Evolutionary conservation across 1,140 invertebrate genomes (phyloP).

Genomic region (Trichonephila inaurata): DNA sequence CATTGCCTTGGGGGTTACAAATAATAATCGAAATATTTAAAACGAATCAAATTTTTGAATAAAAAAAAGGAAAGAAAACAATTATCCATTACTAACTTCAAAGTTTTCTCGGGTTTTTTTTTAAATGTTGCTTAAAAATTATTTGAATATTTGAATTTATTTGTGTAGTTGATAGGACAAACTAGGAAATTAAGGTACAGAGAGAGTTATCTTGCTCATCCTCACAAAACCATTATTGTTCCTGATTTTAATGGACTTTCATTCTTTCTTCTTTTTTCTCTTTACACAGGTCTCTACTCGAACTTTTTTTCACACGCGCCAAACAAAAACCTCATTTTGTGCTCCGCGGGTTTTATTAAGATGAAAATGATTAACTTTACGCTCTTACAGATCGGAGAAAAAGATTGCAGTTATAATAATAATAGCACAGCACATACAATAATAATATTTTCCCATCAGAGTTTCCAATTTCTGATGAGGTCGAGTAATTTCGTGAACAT

Average conservation of each 20-base stretch:
- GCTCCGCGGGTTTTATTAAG: slow-evolving; percentile 62
- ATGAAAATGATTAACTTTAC: slow-evolving; percentile 65
- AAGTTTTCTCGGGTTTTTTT: not conserved
- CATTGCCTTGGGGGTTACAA: too few relatives aligned
- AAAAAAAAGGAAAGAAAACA: not conserved
- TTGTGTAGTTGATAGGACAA: not conserved
- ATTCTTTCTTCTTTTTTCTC: slow-evolving; percentile 16
- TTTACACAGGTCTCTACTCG: too few relatives aligned
- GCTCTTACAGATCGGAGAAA: slow-evolving; percentile 41
- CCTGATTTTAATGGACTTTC: slow-evolving; percentile 50
- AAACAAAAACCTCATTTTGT: slow-evolving; percentile 61
- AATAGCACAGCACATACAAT: not conserved
- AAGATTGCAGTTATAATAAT: slow-evolving; percentile 51
- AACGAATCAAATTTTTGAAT: not conserved
- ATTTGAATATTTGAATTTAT: not conserved
- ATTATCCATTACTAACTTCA: not conserved
- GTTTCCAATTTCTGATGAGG: slow-evolving; percentile 43
- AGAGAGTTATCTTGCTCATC: not conserved
- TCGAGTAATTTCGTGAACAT: slow-evolving; percentile 22
- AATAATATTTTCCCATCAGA: slow-evolving; percentile 58
- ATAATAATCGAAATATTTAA: not conserved
- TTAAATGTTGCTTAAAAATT: not conserved
- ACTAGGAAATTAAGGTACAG: not conserved
- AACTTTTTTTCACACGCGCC: not conserved
- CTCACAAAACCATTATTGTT: slow-evolving; percentile 14